A percentile compares a stretch with the other conserved stretches of the same genome.
Conservation (phyloP, 1,140 invertebrate genomes). For the Uloborus diversus region DNA sequence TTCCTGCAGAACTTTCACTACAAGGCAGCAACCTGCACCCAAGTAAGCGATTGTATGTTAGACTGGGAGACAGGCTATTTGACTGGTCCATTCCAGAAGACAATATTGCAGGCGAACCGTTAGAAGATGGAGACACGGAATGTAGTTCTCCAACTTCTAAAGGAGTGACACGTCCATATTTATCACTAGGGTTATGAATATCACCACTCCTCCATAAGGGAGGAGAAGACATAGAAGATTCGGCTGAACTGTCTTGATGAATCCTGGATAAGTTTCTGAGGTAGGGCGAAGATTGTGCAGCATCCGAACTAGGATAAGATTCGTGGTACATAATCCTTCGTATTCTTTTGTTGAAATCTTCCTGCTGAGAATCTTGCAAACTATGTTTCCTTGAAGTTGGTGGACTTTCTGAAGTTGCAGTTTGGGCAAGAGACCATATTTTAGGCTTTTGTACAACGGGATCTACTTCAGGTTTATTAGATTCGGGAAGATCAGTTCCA, state of each 20-base stretch:
- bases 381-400: conserved; percentile 4
- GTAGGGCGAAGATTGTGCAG: background rate
- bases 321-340: conserved; percentile 12
- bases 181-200: conserved; percentile 14
- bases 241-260: conserved; percentile 39
- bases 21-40: conserved; percentile 27
- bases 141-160: conserved; percentile 2
- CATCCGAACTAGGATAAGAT: background rate
- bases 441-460: conserved; percentile 74
- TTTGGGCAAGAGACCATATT: conserved; percentile 97
- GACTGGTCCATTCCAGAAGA: conserved; percentile 15
- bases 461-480: background rate
- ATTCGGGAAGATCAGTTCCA: background rate
- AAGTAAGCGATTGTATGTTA: conserved; percentile 13
- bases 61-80: background rate
- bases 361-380: conserved; percentile 10
- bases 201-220: conserved; percentile 36
- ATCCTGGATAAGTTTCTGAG: background rate
- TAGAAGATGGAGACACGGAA: conserved; percentile 36
- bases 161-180: conserved; percentile 18
- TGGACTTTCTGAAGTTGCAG: conserved; percentile 74
- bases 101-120: conserved; percentile 24
- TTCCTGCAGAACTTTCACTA: background rate
- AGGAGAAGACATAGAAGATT: conserved; percentile 41
- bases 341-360: conserved; percentile 7